These are phyloP conservation scores for Osmerus mordax DNA, from an alignment of 2,113 vertebrate genomes.

Conservation along the genomic window DNA sequence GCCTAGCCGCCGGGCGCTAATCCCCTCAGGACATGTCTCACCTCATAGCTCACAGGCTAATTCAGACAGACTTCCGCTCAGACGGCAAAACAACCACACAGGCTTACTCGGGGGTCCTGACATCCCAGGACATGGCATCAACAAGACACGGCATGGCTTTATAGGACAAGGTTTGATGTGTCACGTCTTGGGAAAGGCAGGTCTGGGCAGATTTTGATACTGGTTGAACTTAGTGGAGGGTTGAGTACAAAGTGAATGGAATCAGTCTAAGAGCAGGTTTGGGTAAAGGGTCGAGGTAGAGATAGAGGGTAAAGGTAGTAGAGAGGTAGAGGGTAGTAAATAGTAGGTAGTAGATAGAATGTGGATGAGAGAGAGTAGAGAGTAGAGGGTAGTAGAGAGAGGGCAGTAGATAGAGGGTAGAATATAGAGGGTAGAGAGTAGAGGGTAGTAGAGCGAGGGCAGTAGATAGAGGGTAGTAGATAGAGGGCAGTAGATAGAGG, in stretches of 20 bases:
- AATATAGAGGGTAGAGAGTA: too few species aligned
- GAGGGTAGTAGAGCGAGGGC: too few species aligned
- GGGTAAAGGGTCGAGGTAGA: too few species aligned
- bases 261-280: too few species aligned
- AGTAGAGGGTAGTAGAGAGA: too few species aligned
- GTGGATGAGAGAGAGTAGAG: neutral
- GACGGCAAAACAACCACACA: conserved; percentile 38
- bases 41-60: conserved; percentile 57
- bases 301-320: too few species aligned
- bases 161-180: neutral
- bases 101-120: conserved; percentile 35
- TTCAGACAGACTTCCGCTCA: conserved; percentile 53
- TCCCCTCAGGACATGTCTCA: conserved; percentile 59
- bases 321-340: neutral
- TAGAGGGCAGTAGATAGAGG: neutral
- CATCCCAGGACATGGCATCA: conserved; percentile 8
- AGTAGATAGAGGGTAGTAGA: too few species aligned
- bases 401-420: too few species aligned
- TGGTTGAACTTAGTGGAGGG: too few species aligned
- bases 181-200: conserved; percentile 24
- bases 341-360: too few species aligned
- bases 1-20: conserved; percentile 49
- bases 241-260: too few species aligned
- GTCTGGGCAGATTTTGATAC: neutral
- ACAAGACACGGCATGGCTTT: neutral